Conservation (phyloP, 2,888 invertebrate genomes). For the Rhynchonema sp. region DNA sequence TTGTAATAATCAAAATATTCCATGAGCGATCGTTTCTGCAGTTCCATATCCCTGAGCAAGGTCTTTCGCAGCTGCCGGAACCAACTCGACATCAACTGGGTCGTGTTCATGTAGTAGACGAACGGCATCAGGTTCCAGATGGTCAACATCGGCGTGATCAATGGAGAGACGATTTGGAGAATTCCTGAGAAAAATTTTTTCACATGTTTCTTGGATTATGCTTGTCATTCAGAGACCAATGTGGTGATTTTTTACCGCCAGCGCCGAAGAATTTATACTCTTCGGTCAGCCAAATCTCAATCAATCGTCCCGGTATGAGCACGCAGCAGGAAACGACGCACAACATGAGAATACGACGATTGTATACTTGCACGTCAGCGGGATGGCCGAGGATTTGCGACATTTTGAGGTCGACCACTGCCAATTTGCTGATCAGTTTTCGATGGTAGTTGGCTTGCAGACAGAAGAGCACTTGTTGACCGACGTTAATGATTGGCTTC, state of each 20-base stretch:
- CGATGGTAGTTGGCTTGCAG: not conserved
- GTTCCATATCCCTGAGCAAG: not conserved
- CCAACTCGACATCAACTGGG: not conserved
- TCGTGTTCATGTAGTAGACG: not conserved
- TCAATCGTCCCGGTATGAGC: not conserved
- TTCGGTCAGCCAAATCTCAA: not conserved
- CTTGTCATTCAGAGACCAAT: too few relatives aligned
- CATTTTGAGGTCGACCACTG: not conserved
- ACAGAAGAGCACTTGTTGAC: not conserved
- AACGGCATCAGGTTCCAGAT: not conserved
- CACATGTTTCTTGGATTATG: too few relatives aligned
- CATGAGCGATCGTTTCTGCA: not conserved
- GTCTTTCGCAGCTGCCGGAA: not conserved
- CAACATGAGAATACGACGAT: not conserved
- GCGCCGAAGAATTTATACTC: too few relatives aligned
- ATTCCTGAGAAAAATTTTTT: not conserved
- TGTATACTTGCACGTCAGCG: not conserved
- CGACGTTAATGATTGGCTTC: not conserved
- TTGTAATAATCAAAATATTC: not conserved
- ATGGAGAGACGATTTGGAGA: not conserved
- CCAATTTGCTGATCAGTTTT: not conserved
- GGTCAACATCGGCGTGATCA: not conserved
- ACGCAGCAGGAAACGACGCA: not conserved
- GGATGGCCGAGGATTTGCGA: not conserved
- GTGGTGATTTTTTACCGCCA: too few relatives aligned